Base-by-base conservation (phyloP, 2,797 vertebrate species). In the Coreius guichenoti region DNA sequence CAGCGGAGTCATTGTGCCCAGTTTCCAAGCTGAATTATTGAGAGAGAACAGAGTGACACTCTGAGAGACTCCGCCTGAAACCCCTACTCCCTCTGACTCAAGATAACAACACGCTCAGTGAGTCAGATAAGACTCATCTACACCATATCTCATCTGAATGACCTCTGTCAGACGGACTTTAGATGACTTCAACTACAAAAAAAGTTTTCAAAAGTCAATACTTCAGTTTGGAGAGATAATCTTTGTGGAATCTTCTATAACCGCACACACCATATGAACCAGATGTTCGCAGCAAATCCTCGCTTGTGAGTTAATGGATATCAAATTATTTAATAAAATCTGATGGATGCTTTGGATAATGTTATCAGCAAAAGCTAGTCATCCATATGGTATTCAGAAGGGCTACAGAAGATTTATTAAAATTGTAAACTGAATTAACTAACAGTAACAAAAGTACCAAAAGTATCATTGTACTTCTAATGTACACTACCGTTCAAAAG, bases 11-110 rank as follows among this genome's bases (percentile, higher is more conserved):
- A 89, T 73, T 86, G 91, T 92, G 91, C 90, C 92, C 89, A 93
- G 93, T 95, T 95, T 95, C 94, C 95, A 90, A 92, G 88, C 80
- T 96, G 88, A 95, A 96, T 96, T 93, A 96, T 96, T 95, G 56
- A 92, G 51, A 63, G 56, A 93, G 86, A 82, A 80, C 68, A n/a
- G 72, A 80, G 72, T 63, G 83, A 81, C 21, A 56, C 76, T 65
- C 5, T 81, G 5, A 12, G 36, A 65, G 77, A 81, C 83, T 69
- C 43, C 78, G 81, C 69, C 70, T 82, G 80, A 88, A 75, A 81
- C 73, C 70, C 75, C 17, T 47, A 67, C 63, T 74, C 67, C 54
- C 8, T 26, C 39, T 31, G 63, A 80, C 78, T 85, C n/a, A 12
- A 33, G 69, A 73, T 43, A 74, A 58, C 29, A 72, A 54, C 47